Evolutionary conservation across 2,888 invertebrate species (phyloP), one percentile per base, ranked within the genome.

Genomic region (Drosophila rellima): DNA sequence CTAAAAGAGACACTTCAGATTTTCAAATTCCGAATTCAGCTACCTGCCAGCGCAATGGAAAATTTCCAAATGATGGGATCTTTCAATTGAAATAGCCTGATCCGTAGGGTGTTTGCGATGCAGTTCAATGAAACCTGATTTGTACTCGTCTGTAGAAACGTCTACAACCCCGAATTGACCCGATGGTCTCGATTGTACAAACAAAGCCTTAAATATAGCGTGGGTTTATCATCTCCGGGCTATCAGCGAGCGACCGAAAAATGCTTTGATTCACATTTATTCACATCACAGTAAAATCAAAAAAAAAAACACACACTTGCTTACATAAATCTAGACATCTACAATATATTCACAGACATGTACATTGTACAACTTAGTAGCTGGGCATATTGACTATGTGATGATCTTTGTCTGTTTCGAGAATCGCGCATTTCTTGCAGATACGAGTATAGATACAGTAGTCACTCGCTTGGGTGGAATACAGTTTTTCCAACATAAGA

Each of bases 31-130:
- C 20, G 37, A 33, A 39, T 62, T 79, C 55, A 45, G 39, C 70
- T 87, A 87, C 88, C 88, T 87, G 85, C 59, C 6, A 7, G 2
- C 3, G 15, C 54, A 70, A 48, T 78, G 86, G 79, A 86, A 85
- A 85, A 80, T 70, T 71, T 44, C 56, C 63, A 69, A 57, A 11
- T 35, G 35, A 10, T 26, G 3, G 31, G 37, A 61, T 33, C 31
- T 18, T 18, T 33, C 18, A 18, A 40, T 29, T 48, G 17, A 26
- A 35, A 40, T 7, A 20, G 37, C 37, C 8, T 33, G 20, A 15
- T 17, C 18, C 29, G 29, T 23, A 35, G 44, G 13, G 48, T 26
- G 29, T 60, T n/a, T n/a, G 29, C n/a, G 18, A 6, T 59, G 20
- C 39, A 51, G 44, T 55, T 50, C 11, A 62, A 55, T 55, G 15